Base-by-base conservation (phyloP, 2,113 vertebrate genomes). In the Neomonachus schauinslandi region DNA sequence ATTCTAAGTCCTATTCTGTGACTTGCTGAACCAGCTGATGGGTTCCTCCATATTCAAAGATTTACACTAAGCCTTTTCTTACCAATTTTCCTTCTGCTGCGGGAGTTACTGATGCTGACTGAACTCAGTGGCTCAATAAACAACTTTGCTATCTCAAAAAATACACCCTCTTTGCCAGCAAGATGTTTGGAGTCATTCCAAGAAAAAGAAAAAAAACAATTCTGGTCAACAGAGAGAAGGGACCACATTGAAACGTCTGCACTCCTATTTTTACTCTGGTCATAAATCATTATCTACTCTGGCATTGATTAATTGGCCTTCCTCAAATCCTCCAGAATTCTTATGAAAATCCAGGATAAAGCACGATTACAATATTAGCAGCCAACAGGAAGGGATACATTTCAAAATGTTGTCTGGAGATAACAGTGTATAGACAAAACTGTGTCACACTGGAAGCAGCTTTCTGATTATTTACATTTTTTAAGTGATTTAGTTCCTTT, bases 301-400 rank as follows among this genome's bases (percentile, higher is more conserved):
- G 98, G 97, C 98, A 99, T 1, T 99, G 98, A 99, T 98, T 98
- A 99, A 99, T 98, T 98, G 98, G 94, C 96, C 97, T 98, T 98
- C 93, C 91, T 98, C 97, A 84, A 94, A 98, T 96, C 97, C 97
- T 95, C 83, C 87, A 53, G 95, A 97, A 98, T 96, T 95, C 96
- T 97, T 98, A 97, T 96, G 81, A 98, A 97, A 98, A 98, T 96
- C 89, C 95, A 97, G 95, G 79, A 97, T 97, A 93, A 96, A 83
- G 11, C 55, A 94, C n/a, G 19, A 53, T 98, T 97, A 46, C 36
- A 93, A 84, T 84, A 94, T 95, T 97, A 98, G 65, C 89, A 96
- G 92, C 79, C 96, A 88, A 96, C 53, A 97, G 81, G 95, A 79
- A 91, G 76, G 96, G 96, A 97, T 82, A 42, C 22, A 77, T 91